phyloP scores from a whole-genome alignment of 1,140 invertebrate species.

The Brachionus rubens region DNA sequence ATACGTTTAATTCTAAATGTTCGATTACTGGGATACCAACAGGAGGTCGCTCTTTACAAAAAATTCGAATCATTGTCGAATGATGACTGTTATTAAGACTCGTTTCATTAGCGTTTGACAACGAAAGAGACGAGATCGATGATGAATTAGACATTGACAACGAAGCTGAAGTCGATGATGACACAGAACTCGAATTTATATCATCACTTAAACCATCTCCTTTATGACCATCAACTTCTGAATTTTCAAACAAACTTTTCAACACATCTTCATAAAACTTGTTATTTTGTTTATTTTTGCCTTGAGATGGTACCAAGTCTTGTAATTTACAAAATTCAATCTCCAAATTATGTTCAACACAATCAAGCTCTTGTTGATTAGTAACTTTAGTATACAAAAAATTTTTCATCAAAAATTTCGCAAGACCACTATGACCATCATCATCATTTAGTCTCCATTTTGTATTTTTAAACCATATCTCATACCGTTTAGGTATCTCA shows the following conservation, averaged over 20 bases:
- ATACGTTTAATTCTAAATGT: constrained; percentile 56
- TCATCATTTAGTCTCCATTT: constrained; percentile 94
- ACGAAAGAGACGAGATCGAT: constrained; percentile 4
- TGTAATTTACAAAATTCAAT: constrained; percentile 31
- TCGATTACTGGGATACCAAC: constrained; percentile 97
- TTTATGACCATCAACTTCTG: neutral
- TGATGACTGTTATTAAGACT: neutral
- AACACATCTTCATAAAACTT: constrained; percentile 13
- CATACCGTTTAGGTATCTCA: constrained; percentile 69
- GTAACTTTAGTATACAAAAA: constrained; percentile 71
- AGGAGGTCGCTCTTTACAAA: constrained; percentile 59
- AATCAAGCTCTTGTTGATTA: constrained; percentile 23
- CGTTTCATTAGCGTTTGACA: neutral
- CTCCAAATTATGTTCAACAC: constrained; percentile 34
- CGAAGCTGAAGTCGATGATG: neutral
- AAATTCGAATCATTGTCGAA: constrained; percentile 37
- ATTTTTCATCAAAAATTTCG: constrained; percentile 88
- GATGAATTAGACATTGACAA: neutral
- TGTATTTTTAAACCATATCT: constrained; percentile 98
- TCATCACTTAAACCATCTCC: neutral
- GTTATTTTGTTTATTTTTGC: neutral
- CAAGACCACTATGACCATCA: constrained; percentile 92
- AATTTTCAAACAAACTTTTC: neutral
- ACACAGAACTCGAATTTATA: neutral
- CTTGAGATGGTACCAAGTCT: neutral